Conservation (phyloP, 2,888 invertebrate genomes). For the Blastobasis lacticolella region DNA sequence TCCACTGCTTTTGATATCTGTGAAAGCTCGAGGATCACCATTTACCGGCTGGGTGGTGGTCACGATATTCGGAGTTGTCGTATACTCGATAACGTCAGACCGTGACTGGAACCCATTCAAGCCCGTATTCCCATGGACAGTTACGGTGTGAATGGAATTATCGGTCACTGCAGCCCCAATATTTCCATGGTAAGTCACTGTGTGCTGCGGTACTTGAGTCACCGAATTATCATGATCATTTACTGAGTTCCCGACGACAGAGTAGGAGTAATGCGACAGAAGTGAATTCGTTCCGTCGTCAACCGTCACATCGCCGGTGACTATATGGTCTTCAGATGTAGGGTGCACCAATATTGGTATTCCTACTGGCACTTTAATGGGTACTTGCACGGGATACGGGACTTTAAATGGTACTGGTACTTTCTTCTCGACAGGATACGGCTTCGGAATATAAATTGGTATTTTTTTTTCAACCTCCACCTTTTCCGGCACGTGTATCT, state of each 20-base stretch:
- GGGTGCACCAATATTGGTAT: slow-evolving; percentile 10
- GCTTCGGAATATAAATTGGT: slow-evolving; percentile 42
- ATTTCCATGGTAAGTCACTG: slow-evolving; percentile 14
- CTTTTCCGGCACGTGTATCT: slow-evolving; percentile 28
- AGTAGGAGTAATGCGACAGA: slow-evolving; percentile 1
- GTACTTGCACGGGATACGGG: slow-evolving; percentile 30
- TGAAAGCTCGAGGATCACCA: not conserved
- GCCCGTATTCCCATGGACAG: slow-evolving; percentile 44
- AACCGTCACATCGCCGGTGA: not conserved
- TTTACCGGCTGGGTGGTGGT: not conserved
- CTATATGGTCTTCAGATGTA: slow-evolving; percentile 2
- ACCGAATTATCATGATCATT: not conserved
- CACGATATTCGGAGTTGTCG: slow-evolving; percentile 5
- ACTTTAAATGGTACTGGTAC: slow-evolving; percentile 39
- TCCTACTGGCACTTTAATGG: slow-evolving; percentile 16
- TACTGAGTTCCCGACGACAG: slow-evolving; percentile 1
- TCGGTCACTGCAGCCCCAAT: not conserved
- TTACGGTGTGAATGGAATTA: slow-evolving; percentile 33
- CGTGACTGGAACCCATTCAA: slow-evolving; percentile 48
- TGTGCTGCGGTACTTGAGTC: slow-evolving; percentile 2
- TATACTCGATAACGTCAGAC: slow-evolving; percentile 31
- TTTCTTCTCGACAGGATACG: slow-evolving; percentile 51
- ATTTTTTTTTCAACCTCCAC: slow-evolving; percentile 53
- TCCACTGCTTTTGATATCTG: slow-evolving; percentile 3
- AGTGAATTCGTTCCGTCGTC: not conserved